Evolutionary conservation across 1,140 invertebrate species (phyloP).

Genomic region (Anthonomus grandis): DNA sequence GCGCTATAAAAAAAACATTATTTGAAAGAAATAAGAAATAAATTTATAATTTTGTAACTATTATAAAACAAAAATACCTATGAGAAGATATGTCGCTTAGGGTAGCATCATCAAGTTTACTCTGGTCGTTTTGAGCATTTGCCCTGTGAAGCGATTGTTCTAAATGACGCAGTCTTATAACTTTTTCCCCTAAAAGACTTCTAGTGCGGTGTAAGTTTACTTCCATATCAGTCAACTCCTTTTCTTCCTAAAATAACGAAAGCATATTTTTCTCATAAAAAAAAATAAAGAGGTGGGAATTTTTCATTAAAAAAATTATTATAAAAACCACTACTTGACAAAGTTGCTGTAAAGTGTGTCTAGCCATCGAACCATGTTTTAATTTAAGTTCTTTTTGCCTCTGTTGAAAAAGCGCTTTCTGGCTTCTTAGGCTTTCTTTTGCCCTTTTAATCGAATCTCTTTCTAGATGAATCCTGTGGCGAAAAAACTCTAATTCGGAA

Average conservation of each 20-base stretch:
- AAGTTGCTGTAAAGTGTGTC: constrained; percentile 60
- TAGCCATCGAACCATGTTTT: constrained; percentile 52
- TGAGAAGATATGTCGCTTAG: constrained; percentile 66
- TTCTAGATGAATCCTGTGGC: constrained; percentile 73
- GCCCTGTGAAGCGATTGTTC: constrained; percentile 69
- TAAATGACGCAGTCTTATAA: constrained; percentile 70
- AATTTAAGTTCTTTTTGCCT: constrained; percentile 61
- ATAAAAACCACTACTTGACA: constrained; percentile 52
- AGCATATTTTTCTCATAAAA: not conserved
- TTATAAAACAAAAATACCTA: constrained; percentile 25
- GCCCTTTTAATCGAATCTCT: constrained; percentile 72
- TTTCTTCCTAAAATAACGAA: constrained; percentile 61
- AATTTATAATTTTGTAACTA: too few species aligned
- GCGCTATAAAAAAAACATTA: constrained; percentile 43
- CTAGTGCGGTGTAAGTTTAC: constrained; percentile 73
- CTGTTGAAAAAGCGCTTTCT: constrained; percentile 55
- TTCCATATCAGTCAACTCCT: constrained; percentile 75
- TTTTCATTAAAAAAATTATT: constrained; percentile 6
- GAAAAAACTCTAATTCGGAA: constrained; percentile 75
- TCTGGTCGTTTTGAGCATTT: constrained; percentile 49
- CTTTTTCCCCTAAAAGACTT: constrained; percentile 73
- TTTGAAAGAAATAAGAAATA: not conserved
- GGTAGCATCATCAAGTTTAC: constrained; percentile 52
- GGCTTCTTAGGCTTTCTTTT: constrained; percentile 63
- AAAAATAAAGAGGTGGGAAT: not conserved